Conservation (phyloP, 2,888 invertebrate species). For the Tinea semifulvella region DNA sequence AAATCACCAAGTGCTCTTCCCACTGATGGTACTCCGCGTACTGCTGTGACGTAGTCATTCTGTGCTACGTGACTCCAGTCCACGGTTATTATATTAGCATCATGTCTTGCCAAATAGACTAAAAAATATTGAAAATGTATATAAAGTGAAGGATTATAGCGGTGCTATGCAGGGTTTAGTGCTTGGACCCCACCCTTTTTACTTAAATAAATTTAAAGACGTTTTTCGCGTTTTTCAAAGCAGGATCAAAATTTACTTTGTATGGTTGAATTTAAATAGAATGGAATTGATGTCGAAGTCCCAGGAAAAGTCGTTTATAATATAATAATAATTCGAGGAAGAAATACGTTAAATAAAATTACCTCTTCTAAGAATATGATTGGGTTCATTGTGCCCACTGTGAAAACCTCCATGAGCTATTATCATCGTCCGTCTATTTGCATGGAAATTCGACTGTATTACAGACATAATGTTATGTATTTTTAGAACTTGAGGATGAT, state of each 20-base stretch:
- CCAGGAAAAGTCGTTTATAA: no score
- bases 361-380: constrained; percentile 36
- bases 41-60: constrained; percentile 36
- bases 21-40: constrained; percentile 37
- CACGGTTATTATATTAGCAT: constrained; percentile 44
- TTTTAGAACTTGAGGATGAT: constrained; percentile 25
- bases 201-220: no score
- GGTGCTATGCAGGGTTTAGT: no score
- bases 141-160: no score
- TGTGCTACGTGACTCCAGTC: constrained; percentile 45
- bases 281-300: no score
- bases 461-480: constrained; percentile 31
- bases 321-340: no score
- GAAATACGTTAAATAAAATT: no score
- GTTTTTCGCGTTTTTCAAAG: no score
- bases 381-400: constrained; percentile 28
- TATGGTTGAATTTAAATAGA: no score
- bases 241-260: no score
- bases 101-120: constrained; percentile 35
- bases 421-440: constrained; percentile 28
- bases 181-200: no score
- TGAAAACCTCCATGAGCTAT: constrained; percentile 41
- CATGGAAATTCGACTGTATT: constrained; percentile 33
- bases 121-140: constrained; percentile 11
- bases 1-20: constrained; percentile 49